Evolutionary conservation across 2,797 vertebrate species (phyloP).

Genomic region (Echiichthys vipera): DNA sequence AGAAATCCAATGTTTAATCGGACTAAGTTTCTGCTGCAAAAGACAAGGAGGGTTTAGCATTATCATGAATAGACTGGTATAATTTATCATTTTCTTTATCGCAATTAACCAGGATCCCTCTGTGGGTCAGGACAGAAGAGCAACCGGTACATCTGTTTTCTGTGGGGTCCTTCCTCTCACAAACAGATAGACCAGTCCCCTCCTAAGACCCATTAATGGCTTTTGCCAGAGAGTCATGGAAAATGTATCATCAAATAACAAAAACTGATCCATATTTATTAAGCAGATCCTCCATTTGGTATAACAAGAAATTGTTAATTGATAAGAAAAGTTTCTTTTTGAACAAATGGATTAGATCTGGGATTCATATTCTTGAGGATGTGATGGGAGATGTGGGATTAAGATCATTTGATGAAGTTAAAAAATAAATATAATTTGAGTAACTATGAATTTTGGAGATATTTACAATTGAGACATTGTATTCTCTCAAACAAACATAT

Average conservation of each 20-base stretch:
- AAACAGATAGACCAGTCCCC: too few species aligned
- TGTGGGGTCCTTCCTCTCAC: too few species aligned
- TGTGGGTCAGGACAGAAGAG: too few species aligned
- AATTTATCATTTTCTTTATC: too few species aligned
- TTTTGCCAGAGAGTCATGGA: too few species aligned
- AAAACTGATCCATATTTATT: too few species aligned
- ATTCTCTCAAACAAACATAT: conserved; percentile 4
- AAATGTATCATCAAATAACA: too few species aligned
- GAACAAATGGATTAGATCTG: not conserved
- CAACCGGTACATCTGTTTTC: too few species aligned
- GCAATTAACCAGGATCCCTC: too few species aligned
- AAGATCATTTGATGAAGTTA: not conserved
- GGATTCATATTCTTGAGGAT: not conserved
- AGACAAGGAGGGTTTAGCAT: not conserved
- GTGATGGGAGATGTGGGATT: not conserved
- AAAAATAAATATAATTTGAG: not conserved
- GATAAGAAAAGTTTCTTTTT: not conserved
- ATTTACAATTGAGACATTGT: not conserved
- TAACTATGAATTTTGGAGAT: not conserved
- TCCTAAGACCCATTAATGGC: too few species aligned
- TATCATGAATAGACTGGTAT: too few species aligned
- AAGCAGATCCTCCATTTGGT: not conserved
- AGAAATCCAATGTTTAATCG: not conserved
- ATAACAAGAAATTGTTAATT: not conserved
- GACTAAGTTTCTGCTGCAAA: not conserved